Evolutionary conservation across 2,888 invertebrate genomes (phyloP).

Genomic region (Nesidiocoris tenuis): DNA sequence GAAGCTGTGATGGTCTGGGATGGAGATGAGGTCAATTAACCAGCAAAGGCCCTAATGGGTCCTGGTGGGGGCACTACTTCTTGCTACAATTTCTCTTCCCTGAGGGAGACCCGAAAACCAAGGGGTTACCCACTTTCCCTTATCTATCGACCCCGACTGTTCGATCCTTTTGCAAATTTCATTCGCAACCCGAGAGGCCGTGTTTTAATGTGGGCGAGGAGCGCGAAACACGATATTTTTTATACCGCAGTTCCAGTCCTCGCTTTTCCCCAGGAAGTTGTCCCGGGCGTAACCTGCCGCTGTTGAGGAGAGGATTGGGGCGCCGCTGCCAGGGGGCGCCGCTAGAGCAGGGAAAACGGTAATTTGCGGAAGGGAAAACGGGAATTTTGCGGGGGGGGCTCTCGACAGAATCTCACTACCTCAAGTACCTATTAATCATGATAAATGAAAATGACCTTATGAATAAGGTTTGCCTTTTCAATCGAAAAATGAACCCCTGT

Average conservation of each 20-base stretch:
- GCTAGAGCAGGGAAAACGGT: too few relatives aligned
- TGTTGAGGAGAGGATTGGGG: background rate
- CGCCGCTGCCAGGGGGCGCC: too few relatives aligned
- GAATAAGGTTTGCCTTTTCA: too few relatives aligned
- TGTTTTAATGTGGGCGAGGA: too few relatives aligned
- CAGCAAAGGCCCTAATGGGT: conserved; percentile 21
- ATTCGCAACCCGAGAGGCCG: too few relatives aligned
- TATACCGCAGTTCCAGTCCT: background rate
- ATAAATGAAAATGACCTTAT: too few relatives aligned
- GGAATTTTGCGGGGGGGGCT: too few relatives aligned
- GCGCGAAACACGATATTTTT: background rate
- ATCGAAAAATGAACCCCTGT: too few relatives aligned
- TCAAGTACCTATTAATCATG: too few relatives aligned
- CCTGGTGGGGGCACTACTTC: background rate
- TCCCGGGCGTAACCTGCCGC: background rate
- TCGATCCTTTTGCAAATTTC: too few relatives aligned
- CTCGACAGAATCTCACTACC: too few relatives aligned
- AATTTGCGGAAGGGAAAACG: too few relatives aligned
- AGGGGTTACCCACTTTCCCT: conserved; percentile 2
- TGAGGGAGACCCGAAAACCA: background rate
- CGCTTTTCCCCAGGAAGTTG: background rate
- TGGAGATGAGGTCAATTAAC: conserved; percentile 26
- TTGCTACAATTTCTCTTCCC: background rate
- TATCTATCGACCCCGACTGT: background rate
- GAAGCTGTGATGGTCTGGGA: conserved; percentile 7